Percentiles rank a stretch among this genome's conserved stretches.
phyloP scores from a whole-genome alignment of 1,140 invertebrate species.

The Anastrepha obliqua region DNA sequence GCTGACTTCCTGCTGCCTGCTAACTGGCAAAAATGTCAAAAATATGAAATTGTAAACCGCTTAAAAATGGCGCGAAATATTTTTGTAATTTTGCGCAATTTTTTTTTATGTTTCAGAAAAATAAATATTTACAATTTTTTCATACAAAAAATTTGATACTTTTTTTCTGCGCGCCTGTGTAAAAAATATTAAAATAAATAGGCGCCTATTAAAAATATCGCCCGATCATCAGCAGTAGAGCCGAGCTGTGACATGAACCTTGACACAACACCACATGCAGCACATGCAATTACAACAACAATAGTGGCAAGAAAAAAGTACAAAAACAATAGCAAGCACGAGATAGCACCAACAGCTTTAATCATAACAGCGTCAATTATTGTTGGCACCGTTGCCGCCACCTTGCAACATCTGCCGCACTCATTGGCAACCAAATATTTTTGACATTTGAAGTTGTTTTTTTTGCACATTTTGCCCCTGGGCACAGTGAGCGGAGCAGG shows the following conservation, averaged over 20 bases:
- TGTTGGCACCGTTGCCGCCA: not conserved
- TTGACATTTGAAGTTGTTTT: not conserved
- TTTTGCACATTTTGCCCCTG: not conserved
- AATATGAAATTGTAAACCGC: conserved; percentile 49
- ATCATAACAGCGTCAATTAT: conserved; percentile 45
- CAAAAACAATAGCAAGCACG: not conserved
- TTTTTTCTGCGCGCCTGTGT: not conserved
- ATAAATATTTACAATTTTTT: not conserved
- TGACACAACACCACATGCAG: conserved; percentile 41
- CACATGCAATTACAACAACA: conserved; percentile 4
- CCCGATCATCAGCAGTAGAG: not conserved
- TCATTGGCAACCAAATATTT: not conserved
- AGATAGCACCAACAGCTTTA: not conserved
- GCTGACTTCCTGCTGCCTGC: not conserved
- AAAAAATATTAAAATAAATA: conserved; percentile 23
- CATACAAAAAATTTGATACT: not conserved
- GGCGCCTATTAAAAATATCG: conserved; percentile 6
- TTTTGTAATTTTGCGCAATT: conserved; percentile 22
- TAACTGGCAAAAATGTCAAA: not conserved
- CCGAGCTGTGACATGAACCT: not conserved
- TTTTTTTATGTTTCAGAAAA: not conserved
- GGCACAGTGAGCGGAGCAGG: not conserved
- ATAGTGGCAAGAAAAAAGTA: not conserved
- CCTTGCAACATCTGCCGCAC: conserved; percentile 39
- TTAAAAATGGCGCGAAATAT: conserved; percentile 51